A percentile compares a stretch with the other conserved stretches of the same genome.
Evolutionary conservation across 1,140 invertebrate species (phyloP).

Genomic region (Drosophila melanogaster): DNA sequence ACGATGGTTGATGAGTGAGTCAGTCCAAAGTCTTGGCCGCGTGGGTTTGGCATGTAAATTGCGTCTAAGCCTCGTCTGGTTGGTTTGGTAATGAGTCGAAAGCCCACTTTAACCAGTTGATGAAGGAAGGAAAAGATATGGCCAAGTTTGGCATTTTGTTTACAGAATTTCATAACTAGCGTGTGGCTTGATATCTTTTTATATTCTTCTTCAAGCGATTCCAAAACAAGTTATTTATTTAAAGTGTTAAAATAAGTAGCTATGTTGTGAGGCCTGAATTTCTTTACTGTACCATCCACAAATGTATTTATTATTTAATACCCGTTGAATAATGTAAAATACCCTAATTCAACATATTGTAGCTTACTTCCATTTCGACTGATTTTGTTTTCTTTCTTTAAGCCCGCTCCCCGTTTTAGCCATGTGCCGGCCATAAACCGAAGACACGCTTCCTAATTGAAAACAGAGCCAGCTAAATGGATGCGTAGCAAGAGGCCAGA

Average conservation of each 20-base stretch:
- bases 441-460: conserved; percentile 74
- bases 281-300: not conserved
- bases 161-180: not conserved
- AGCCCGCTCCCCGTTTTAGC: conserved; percentile 52
- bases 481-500: conserved; percentile 60
- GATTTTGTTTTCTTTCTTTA: conserved; percentile 18
- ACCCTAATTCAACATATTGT: conserved; percentile 12
- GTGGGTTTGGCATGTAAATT: conserved; percentile 48
- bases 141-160: not conserved
- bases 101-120: conserved; percentile 9
- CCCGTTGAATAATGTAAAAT: not conserved
- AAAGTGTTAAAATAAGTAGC: no score
- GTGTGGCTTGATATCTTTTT: not conserved
- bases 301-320: not conserved
- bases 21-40: conserved; percentile 20
- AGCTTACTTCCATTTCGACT: conserved; percentile 21
- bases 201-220: no score
- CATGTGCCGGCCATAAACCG: conserved; percentile 76
- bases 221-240: no score
- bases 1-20: conserved; percentile 32
- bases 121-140: conserved; percentile 8
- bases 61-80: conserved; percentile 34
- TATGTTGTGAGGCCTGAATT: no score
- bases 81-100: conserved; percentile 27
- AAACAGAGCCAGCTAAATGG: conserved; percentile 68